Conservation (phyloP, 2,797 vertebrate genomes). For the Rachycentron canadum region DNA sequence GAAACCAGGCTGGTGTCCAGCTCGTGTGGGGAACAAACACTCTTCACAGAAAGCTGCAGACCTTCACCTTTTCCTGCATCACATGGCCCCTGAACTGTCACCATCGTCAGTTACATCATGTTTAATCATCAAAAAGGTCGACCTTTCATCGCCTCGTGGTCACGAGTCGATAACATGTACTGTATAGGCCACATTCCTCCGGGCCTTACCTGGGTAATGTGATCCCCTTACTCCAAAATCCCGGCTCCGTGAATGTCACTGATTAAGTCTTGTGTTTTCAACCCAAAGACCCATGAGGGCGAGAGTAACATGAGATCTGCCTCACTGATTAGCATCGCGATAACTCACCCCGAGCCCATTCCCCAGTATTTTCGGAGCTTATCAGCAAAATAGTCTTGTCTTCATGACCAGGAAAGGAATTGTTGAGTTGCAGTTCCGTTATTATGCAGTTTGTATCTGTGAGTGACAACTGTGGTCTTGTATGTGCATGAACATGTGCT, state of each 20-base stretch:
- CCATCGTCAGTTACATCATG: conserved; percentile 66
- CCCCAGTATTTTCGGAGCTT: conserved; percentile 22
- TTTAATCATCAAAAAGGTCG: conserved; percentile 75
- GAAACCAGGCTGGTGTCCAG: background rate
- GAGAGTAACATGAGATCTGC: conserved; percentile 65
- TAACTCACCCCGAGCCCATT: conserved; percentile 36
- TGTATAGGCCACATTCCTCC: conserved; percentile 67
- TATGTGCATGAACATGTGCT: conserved; percentile 43
- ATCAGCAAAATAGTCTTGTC: conserved; percentile 29
- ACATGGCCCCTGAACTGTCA: conserved; percentile 18
- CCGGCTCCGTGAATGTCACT: conserved; percentile 69
- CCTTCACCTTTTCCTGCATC: conserved; percentile 28
- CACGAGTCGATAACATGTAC: conserved; percentile 69
- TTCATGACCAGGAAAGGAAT: conserved; percentile 18
- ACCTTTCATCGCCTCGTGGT: conserved; percentile 73
- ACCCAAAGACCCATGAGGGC: conserved; percentile 33
- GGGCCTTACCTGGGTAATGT: conserved; percentile 75
- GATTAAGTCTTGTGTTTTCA: conserved; percentile 70
- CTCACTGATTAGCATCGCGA: conserved; percentile 44
- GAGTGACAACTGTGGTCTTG: conserved; percentile 20
- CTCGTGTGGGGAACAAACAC: background rate
- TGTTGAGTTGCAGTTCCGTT: conserved; percentile 8
- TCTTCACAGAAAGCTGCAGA: background rate
- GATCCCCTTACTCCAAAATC: conserved; percentile 65
- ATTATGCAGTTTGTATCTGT: conserved; percentile 13